A percentile compares a stretch with the other conserved stretches of the same genome.
phyloP scores from a whole-genome alignment of 2,797 vertebrate species.

The Huso huso region DNA sequence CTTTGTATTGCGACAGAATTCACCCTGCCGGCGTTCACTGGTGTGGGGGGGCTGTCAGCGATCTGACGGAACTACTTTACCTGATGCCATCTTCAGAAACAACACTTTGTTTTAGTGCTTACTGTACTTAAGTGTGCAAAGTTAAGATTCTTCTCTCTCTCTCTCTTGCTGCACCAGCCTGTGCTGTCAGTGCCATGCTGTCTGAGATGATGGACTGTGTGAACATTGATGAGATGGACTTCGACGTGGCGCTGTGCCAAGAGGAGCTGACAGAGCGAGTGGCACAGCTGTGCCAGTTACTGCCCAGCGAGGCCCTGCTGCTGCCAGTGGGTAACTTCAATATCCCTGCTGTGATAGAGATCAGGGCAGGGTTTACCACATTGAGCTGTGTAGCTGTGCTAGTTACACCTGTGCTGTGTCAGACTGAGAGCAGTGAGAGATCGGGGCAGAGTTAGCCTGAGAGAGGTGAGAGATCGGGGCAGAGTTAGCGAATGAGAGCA shows the following conservation, averaged over 20 bases:
- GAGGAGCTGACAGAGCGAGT: slow-evolving; percentile 63
- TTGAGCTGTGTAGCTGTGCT: slow-evolving; percentile 65
- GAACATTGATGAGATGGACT: slow-evolving; percentile 36
- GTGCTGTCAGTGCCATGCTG: slow-evolving; percentile 71
- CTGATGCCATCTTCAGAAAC: too few relatives aligned
- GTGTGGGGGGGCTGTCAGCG: too few relatives aligned
- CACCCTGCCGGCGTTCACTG: too few relatives aligned
- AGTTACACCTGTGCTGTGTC: slow-evolving; percentile 39
- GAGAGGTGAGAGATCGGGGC: too few relatives aligned
- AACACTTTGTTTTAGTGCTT: too few relatives aligned
- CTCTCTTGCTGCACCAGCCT: slow-evolving; percentile 51
- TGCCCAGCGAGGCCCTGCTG: slow-evolving; percentile 63
- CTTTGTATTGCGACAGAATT: too few relatives aligned
- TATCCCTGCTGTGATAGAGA: slow-evolving; percentile 5
- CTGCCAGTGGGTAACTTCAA: slow-evolving; percentile 60
- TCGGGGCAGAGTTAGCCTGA: too few relatives aligned
- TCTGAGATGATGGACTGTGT: slow-evolving; percentile 53
- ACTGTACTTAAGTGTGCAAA: too few relatives aligned
- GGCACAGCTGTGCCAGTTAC: slow-evolving; percentile 69
- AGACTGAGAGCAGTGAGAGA: too few relatives aligned
- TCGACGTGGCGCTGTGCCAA: slow-evolving; percentile 61
- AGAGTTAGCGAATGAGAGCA: too few relatives aligned
- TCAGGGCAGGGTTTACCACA: too few relatives aligned
- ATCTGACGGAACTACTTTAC: too few relatives aligned
- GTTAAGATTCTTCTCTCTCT: not conserved